phyloP scores from a whole-genome alignment of 2,797 vertebrate species.

The Sebastes miniatus region DNA sequence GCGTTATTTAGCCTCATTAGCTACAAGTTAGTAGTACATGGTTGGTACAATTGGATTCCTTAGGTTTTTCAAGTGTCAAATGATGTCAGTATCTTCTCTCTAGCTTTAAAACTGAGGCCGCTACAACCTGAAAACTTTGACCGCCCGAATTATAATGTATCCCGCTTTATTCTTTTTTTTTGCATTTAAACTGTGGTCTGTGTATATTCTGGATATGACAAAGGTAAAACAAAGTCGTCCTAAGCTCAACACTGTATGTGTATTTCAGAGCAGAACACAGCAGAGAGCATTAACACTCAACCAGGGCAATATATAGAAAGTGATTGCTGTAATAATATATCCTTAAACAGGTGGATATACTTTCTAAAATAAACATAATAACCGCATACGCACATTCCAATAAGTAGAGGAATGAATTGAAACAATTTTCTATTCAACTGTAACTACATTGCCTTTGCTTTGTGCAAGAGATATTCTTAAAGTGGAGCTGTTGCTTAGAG shows the following conservation, averaged over 20 bases:
- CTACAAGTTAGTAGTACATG: too few species aligned
- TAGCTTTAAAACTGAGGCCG: too few species aligned
- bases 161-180: neutral
- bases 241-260: neutral
- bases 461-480: constrained; percentile 1
- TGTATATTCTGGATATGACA: neutral
- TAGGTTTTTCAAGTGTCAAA: too few species aligned
- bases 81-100: too few species aligned
- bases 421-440: neutral
- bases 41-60: too few species aligned
- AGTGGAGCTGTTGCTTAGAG: constrained; percentile 12
- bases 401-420: neutral
- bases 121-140: neutral
- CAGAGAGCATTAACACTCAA: neutral
- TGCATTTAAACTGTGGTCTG: neutral
- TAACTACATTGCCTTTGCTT: constrained; percentile 8
- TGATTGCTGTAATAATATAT: neutral
- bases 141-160: neutral
- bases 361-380: neutral
- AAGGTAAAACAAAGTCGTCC: neutral
- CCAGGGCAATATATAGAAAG: neutral
- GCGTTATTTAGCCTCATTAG: too few species aligned
- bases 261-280: neutral
- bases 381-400: neutral
- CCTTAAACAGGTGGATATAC: neutral